Evolutionary conservation across 1,140 invertebrate genomes (phyloP).

Genomic region (Saccostrea echinata): DNA sequence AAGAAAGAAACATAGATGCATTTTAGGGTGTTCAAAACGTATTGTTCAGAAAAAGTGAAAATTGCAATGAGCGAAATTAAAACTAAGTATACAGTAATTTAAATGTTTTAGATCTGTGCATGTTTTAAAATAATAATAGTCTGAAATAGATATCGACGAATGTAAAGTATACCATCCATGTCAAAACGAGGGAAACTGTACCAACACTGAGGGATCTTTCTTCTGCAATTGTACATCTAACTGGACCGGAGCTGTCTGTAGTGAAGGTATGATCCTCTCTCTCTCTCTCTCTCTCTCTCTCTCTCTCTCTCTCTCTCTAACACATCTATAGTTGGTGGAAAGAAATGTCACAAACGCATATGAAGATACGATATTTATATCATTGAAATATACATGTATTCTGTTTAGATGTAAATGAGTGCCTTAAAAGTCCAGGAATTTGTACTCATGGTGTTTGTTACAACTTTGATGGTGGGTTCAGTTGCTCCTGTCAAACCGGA

Average conservation of each 20-base stretch:
- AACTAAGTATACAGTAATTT: too few species aligned
- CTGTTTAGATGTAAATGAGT: conserved; percentile 23
- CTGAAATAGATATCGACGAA: neutral
- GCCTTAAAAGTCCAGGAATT: neutral
- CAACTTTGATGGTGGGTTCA: conserved; percentile 1
- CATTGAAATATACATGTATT: neutral
- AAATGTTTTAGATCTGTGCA: too few species aligned
- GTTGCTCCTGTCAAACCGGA: neutral
- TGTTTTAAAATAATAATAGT: too few species aligned
- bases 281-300: too few species aligned
- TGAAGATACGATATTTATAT: too few species aligned
- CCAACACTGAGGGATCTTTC: neutral
- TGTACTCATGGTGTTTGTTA: conserved; percentile 12
- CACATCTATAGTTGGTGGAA: too few species aligned
- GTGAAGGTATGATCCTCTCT: neutral
- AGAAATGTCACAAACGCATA: too few species aligned
- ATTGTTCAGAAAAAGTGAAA: too few species aligned
- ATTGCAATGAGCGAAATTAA: too few species aligned
- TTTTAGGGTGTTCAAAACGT: too few species aligned
- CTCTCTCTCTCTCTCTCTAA: too few species aligned
- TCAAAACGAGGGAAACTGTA: neutral
- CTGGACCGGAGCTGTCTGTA: neutral
- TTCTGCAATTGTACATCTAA: neutral
- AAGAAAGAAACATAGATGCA: too few species aligned
- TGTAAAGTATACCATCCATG: neutral